Evolutionary conservation across 2,113 vertebrate genomes (phyloP).

Genomic region (Ciconia boyciana): DNA sequence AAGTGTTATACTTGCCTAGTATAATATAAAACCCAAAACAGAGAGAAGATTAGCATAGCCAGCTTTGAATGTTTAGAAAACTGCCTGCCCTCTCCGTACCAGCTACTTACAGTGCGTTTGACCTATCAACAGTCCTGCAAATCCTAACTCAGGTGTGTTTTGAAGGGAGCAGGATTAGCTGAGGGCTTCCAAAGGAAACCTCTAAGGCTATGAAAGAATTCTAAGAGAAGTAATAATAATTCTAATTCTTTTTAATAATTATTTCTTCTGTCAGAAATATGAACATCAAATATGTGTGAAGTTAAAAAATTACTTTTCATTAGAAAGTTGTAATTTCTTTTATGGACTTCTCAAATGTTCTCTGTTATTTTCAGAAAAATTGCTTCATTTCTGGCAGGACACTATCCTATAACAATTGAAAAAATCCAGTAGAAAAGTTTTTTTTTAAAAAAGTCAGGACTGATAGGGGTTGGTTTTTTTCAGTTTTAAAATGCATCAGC

Average conservation of each 20-base stretch:
- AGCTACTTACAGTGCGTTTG: neutral
- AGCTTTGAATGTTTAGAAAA: neutral
- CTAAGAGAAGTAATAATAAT: neutral
- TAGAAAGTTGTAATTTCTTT: conserved; percentile 27
- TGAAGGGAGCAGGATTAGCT: neutral
- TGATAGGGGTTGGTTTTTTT: neutral
- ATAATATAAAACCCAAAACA: neutral
- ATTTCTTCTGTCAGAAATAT: conserved; percentile 13
- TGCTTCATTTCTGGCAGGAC: neutral
- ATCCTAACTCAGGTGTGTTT: neutral
- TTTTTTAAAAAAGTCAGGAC: neutral
- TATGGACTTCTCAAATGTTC: neutral
- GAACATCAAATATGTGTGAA: conserved; percentile 10
- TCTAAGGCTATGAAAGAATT: neutral
- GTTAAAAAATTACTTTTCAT: conserved; percentile 43
- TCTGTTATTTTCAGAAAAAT: neutral
- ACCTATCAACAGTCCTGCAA: neutral
- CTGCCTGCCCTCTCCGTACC: neutral
- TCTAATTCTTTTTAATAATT: conserved; percentile 22
- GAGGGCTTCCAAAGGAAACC: neutral
- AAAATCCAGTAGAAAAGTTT: neutral
- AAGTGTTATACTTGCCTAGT: neutral
- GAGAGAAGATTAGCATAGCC: neutral
- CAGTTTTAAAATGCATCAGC: neutral
- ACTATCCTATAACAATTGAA: neutral